Evolutionary conservation across 2,888 invertebrate species (phyloP), one percentile per base, ranked within the genome.

Genomic region (Epinotia demarniana): DNA sequence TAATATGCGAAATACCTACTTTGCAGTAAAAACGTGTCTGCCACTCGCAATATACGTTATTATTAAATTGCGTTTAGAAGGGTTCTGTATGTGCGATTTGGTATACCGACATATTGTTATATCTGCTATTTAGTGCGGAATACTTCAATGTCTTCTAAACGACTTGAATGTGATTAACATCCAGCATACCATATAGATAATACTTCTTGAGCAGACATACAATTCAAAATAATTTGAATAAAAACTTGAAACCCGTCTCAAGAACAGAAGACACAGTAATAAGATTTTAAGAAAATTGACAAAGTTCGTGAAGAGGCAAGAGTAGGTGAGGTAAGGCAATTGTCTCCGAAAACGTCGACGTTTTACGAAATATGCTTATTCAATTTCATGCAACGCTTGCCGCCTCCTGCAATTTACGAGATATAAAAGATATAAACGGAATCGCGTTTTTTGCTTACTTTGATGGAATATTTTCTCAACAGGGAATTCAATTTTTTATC

Each of bases 321-420:
- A 93, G 92, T 92, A 93, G 94, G 93, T 94, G 94, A 94, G 93
- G 93, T 93, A 93, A 93, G 94, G 93, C 94, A 94, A 94, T 94
- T 94, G 94, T 94, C 93, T 94, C 92, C 90, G 84, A 93, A 93
- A 94, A 94, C 93, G 94, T 89, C 93, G 93, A 89, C 94, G 89
- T 94, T 94, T 94, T 94, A 92, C 94, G 94, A 93, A 94, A 94
- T 94, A 93, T 93, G 94, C 94, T 94, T 94, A 94, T 94, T 94
- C 94, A 94, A 94, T 94, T 94, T 94, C 94, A 94, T 94, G 94
- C 94, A 94, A 94, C 93, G 94, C 93, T 94, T 94, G 92, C 92
- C 94, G 92, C 92, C 94, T 94, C 94, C 93, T 94, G 93, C 94
- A 93, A 93, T 94, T 94, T 94, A 92, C 93, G 93, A 93, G 94